These are phyloP conservation scores for Urocyon cinereoargenteus DNA, from an alignment of 2,797 vertebrate genomes.

Conservation along the genomic window DNA sequence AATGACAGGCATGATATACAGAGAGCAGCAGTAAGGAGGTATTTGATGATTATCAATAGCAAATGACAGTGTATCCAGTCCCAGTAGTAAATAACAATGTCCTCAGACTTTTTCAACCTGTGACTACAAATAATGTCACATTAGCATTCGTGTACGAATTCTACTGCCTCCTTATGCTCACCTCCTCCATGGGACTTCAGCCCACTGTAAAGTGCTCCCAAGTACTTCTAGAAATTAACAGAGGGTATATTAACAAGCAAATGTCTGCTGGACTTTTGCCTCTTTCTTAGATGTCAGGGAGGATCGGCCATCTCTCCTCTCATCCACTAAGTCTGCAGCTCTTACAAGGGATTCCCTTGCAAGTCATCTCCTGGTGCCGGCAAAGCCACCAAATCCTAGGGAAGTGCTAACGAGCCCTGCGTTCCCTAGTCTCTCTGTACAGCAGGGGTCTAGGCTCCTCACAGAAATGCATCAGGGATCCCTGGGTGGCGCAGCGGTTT, in stretches of 20 bases:
- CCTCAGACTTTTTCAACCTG: neutral
- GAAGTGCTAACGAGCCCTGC: neutral
- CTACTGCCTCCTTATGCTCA: neutral
- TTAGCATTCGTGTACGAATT: neutral
- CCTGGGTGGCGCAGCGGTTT: no score
- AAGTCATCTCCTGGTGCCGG: neutral
- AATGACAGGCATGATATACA: neutral
- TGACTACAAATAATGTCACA: neutral
- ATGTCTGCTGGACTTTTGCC: neutral
- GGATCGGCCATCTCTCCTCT: neutral
- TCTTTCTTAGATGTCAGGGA: neutral
- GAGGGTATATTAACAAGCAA: neutral
- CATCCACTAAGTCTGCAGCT: neutral
- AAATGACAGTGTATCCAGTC: neutral
- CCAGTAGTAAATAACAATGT: neutral
- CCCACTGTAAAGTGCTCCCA: neutral
- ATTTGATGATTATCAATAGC: neutral
- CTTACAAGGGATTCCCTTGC: neutral
- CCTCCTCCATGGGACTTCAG: neutral
- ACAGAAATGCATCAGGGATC: neutral
- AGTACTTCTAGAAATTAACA: neutral
- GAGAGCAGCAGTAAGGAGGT: neutral
- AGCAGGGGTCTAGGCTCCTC: neutral
- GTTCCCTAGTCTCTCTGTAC: neutral
- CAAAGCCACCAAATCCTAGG: neutral